These are phyloP conservation scores for Lepisosteus osseus DNA, from an alignment of 2,113 vertebrate genomes.

Conservation along the genomic window DNA sequence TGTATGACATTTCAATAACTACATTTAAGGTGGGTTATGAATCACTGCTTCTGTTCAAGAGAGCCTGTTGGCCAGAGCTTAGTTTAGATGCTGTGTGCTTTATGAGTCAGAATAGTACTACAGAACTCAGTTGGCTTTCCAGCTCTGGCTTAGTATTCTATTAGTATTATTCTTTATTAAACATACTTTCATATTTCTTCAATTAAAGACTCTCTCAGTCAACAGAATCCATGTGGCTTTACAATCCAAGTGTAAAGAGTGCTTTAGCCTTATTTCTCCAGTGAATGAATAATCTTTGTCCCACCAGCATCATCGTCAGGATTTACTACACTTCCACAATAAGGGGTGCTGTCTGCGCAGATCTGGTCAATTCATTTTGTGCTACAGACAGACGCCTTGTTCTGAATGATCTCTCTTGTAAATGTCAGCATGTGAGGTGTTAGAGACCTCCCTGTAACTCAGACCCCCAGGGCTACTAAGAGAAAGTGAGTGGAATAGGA, in stretches of 20 bases:
- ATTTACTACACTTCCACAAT: not conserved
- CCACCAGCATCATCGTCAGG: not conserved
- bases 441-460: not conserved
- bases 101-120: too few species aligned
- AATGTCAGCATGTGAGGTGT: not conserved
- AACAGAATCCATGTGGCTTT: not conserved
- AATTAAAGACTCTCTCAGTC: too few species aligned
- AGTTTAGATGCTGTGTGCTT: too few species aligned
- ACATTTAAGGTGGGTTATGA: too few species aligned
- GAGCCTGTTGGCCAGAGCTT: too few species aligned
- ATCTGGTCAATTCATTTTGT: not conserved
- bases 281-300: not conserved
- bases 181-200: too few species aligned
- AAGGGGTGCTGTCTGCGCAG: not conserved
- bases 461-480: not conserved
- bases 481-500: constrained; percentile 2
- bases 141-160: too few species aligned
- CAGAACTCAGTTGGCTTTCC: too few species aligned
- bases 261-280: not conserved
- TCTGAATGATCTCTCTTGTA: not conserved
- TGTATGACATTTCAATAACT: too few species aligned
- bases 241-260: not conserved
- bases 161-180: too few species aligned
- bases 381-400: not conserved
- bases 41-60: too few species aligned